Evolutionary conservation across 2,797 vertebrate species (phyloP).

Genomic region (Brachyrhaphis roseni): DNA sequence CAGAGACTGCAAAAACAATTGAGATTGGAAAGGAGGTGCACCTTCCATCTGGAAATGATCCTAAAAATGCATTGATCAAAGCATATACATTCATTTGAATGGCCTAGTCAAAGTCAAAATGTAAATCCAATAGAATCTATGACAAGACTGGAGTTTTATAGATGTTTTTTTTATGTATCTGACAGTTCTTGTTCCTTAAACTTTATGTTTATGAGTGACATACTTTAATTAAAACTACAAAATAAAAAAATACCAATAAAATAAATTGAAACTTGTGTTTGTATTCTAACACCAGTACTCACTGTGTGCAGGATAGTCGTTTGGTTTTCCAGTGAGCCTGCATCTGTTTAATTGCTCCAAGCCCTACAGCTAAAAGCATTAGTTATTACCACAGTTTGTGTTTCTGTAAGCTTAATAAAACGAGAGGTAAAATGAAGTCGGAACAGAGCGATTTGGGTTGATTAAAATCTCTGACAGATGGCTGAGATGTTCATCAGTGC

Average conservation of each 20-base stretch:
- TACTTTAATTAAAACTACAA: neutral
- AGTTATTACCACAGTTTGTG: constrained; percentile 2
- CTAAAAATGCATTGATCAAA: neutral
- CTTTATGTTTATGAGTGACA: neutral
- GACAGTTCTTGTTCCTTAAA: neutral
- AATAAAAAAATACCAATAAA: neutral
- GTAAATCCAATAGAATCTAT: neutral
- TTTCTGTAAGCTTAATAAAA: constrained; percentile 3
- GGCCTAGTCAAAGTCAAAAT: neutral
- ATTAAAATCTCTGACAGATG: constrained; percentile 30
- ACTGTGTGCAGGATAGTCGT: neutral
- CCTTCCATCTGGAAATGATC: neutral
- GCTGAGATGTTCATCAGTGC: constrained; percentile 18
- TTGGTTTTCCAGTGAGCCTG: neutral
- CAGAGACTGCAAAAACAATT: neutral
- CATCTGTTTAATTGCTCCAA: neutral
- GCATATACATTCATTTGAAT: neutral
- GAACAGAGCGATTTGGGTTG: constrained; percentile 17
- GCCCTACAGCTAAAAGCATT: neutral
- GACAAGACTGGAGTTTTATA: neutral
- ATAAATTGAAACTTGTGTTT: neutral
- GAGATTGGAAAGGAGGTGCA: neutral
- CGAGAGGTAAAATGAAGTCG: constrained; percentile 17
- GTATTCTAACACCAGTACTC: neutral
- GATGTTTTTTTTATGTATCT: neutral